Percentiles rank a stretch among this genome's conserved stretches.
Conservation (phyloP, 2,888 invertebrate genomes). For the Enchytraeus crypticus region DNA sequence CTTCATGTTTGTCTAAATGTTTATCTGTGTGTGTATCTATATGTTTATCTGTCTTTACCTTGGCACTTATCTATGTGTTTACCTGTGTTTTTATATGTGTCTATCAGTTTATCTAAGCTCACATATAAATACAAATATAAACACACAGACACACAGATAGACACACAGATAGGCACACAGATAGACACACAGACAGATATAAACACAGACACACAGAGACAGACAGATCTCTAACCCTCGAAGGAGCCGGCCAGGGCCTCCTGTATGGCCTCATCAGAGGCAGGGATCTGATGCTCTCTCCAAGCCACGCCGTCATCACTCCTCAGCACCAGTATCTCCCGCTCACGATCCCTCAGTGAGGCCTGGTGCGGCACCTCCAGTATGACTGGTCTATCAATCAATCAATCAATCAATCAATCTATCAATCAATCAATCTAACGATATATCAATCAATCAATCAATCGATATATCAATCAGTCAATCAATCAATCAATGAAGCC, state of each 20-base stretch:
- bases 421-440: too few relatives aligned
- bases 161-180: neutral
- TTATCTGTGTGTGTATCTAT: neutral
- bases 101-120: too few relatives aligned
- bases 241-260: neutral
- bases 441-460: too few relatives aligned
- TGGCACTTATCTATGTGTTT: neutral
- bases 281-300: constrained; percentile 60
- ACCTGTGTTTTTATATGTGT: too few relatives aligned
- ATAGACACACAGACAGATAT: neutral
- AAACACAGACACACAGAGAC: neutral
- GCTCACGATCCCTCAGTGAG: constrained; percentile 84
- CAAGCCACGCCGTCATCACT: constrained; percentile 98
- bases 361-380: constrained; percentile 98
- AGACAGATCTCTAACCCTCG: neutral
- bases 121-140: too few relatives aligned
- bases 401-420: too few relatives aligned
- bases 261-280: neutral
- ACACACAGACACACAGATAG: neutral
- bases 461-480: too few relatives aligned
- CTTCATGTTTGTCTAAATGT: neutral
- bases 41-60: neutral
- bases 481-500: too few relatives aligned
- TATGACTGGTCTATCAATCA: constrained; percentile 52
- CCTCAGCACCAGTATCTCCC: constrained; percentile 92